phyloP scores from a whole-genome alignment of 2,888 invertebrate genomes.

The Alloplasta piceator region DNA sequence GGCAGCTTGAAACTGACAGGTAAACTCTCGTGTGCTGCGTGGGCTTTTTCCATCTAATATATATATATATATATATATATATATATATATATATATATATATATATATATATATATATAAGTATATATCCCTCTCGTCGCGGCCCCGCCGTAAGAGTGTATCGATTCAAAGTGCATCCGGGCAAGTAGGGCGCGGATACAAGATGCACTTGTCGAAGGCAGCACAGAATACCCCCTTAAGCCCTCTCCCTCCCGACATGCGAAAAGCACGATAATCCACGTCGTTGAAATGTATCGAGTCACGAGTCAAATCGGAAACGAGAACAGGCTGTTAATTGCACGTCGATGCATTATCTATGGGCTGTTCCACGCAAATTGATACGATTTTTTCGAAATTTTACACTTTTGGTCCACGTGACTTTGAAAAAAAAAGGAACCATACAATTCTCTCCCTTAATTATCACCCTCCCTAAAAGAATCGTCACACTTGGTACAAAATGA shows the following conservation, averaged over 20 bases:
- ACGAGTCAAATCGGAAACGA: conserved; percentile 33
- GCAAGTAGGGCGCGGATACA: conserved; percentile 63
- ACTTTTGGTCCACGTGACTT: no score
- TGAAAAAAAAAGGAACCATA: no score
- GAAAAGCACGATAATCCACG: conserved; percentile 29
- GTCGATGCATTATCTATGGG: background rate
- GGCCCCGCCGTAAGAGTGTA: conserved; percentile 58
- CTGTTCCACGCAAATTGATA: background rate
- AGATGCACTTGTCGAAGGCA: conserved; percentile 66
- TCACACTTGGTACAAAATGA: no score
- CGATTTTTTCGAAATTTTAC: no score
- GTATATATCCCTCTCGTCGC: conserved; percentile 29
- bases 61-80: conserved; percentile 3
- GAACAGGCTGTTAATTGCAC: conserved; percentile 12
- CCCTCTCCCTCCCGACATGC: conserved; percentile 4
- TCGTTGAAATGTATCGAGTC: conserved; percentile 44
- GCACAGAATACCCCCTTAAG: conserved; percentile 4
- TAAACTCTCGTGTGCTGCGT: conserved; percentile 24
- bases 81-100: conserved; percentile 2
- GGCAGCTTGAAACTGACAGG: conserved; percentile 33
- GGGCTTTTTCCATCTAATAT: conserved; percentile 9
- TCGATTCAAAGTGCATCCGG: conserved; percentile 63
- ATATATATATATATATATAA: conserved; percentile 24
- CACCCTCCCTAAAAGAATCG: no score
- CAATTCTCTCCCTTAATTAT: no score